phyloP scores from a whole-genome alignment of 2,113 vertebrate species.

The Nipponia nippon region DNA sequence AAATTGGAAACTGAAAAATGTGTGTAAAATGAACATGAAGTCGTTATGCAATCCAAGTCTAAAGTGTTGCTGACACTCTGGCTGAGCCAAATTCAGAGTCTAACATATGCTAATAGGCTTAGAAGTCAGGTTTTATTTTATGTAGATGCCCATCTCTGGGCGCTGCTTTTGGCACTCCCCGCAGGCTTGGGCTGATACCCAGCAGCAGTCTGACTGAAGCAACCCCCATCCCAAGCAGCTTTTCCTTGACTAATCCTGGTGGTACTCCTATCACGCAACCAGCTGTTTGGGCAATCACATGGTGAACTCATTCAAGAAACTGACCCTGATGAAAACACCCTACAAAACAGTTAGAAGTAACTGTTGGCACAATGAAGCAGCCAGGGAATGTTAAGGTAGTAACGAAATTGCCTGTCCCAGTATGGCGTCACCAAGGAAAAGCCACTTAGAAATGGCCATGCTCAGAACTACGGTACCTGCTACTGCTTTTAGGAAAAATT shows the following conservation, averaged over 20 bases:
- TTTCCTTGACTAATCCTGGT: background rate
- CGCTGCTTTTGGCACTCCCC: background rate
- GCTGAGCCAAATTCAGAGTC: background rate
- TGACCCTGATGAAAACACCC: background rate
- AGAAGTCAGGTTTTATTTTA: background rate
- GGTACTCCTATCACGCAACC: background rate
- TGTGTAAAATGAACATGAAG: rapidly evolving
- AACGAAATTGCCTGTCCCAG: background rate
- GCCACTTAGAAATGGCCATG: background rate
- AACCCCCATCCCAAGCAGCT: background rate
- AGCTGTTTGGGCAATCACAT: background rate
- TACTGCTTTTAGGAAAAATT: background rate
- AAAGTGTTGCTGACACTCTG: background rate
- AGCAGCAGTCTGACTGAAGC: background rate
- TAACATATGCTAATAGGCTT: background rate
- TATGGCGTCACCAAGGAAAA: background rate
- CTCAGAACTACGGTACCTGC: background rate
- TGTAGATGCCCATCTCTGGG: background rate
- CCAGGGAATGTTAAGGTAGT: background rate
- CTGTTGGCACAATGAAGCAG: background rate
- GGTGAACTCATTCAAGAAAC: background rate
- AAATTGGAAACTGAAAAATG: background rate
- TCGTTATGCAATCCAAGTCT: background rate
- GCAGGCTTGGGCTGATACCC: background rate
- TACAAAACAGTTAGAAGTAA: background rate